Conservation (phyloP, 2,888 invertebrate species). For the Tridacna gigas region DNA sequence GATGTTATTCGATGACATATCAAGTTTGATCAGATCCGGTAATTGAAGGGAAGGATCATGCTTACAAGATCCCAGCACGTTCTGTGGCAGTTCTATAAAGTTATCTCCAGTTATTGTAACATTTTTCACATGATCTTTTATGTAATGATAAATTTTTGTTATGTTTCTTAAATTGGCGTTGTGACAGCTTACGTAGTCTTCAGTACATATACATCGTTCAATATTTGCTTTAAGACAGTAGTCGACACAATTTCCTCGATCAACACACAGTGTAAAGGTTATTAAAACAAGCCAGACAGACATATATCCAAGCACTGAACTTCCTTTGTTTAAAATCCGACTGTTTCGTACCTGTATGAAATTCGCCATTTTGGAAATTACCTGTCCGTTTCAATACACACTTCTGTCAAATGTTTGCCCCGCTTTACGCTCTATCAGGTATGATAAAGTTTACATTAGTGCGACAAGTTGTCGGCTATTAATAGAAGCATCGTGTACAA, state of each 20-base stretch:
- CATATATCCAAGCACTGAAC: neutral
- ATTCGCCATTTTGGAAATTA: constrained; percentile 49
- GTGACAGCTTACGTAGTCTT: constrained; percentile 46
- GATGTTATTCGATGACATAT: constrained; percentile 66
- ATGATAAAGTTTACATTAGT: constrained; percentile 20
- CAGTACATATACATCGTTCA: constrained; percentile 50
- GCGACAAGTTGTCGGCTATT: neutral
- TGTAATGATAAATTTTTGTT: constrained; percentile 30
- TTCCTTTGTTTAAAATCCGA: constrained; percentile 15
- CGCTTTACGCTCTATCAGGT: neutral
- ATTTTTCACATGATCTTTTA: constrained; percentile 43
- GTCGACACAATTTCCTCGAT: neutral
- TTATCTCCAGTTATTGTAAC: constrained; percentile 62
- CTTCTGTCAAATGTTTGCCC: neutral
- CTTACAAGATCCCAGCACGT: constrained; percentile 66
- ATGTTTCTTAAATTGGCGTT: constrained; percentile 32
- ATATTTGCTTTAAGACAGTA: neutral
- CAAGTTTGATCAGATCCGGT: constrained; percentile 47
- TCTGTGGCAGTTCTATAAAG: constrained; percentile 62
- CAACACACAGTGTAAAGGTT: neutral
- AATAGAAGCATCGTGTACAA: neutral
- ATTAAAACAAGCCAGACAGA: neutral
- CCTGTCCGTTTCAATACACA: constrained; percentile 32
- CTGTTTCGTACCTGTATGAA: constrained; percentile 38
- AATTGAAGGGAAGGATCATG: constrained; percentile 36